Conservation (phyloP, 1,140 invertebrate species). For the Carcinoscorpius rotundicauda region DNA sequence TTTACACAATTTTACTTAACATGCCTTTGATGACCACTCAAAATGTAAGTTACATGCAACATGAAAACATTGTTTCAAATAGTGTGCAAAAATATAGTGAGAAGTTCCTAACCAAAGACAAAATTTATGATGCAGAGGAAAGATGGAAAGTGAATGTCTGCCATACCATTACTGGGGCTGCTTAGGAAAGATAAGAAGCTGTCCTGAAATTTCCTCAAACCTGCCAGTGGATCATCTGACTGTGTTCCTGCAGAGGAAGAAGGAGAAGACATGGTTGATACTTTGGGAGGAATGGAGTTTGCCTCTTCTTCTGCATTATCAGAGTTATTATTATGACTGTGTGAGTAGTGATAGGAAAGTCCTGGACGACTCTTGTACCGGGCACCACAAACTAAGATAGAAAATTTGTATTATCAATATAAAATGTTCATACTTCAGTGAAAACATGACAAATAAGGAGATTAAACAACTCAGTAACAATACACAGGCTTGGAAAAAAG, state of each 20-base stretch:
- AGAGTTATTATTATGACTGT: constrained; percentile 58
- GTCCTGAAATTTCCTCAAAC: constrained; percentile 43
- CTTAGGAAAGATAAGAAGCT: constrained; percentile 54
- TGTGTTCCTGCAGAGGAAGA: background rate
- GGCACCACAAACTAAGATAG: constrained; percentile 58
- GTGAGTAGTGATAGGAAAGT: constrained; percentile 89
- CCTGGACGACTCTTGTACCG: constrained; percentile 94
- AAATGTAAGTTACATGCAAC: no score
- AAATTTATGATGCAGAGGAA: no score
- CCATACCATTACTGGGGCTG: constrained; percentile 30
- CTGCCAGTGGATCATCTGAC: constrained; percentile 16
- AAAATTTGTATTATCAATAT: background rate
- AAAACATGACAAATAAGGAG: no score
- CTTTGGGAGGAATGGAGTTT: constrained; percentile 24
- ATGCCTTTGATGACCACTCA: no score
- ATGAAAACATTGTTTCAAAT: no score
- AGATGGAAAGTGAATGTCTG: no score
- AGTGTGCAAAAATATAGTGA: no score
- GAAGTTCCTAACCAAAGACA: no score
- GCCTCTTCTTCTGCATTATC: constrained; percentile 19
- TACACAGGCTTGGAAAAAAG: no score
- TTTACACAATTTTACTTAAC: no score
- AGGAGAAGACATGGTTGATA: background rate
- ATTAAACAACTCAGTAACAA: no score
- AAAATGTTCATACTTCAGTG: no score